A percentile compares a stretch with the other conserved stretches of the same genome.
phyloP scores from a whole-genome alignment of 2,888 invertebrate species.

The Molorchus minor region DNA sequence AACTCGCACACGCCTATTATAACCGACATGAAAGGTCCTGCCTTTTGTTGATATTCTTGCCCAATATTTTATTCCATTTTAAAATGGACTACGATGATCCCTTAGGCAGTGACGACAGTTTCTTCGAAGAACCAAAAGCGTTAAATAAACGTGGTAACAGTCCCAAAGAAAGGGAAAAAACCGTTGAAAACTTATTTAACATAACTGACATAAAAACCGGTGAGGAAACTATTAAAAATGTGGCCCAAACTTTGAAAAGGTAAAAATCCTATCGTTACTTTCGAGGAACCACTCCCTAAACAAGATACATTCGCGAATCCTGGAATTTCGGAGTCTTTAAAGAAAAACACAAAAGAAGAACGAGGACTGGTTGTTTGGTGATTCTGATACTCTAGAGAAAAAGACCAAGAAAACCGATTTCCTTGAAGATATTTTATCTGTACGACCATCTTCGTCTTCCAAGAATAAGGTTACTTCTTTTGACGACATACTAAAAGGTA shows the following conservation, averaged over 20 bases:
- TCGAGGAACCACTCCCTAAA: constrained; percentile 28
- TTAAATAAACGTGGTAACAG: constrained; percentile 48
- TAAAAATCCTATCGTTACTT: constrained; percentile 33
- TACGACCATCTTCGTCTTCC: constrained; percentile 45
- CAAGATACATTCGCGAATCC: constrained; percentile 27
- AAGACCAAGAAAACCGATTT: constrained; percentile 50
- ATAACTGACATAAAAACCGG: constrained; percentile 28
- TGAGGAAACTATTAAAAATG: constrained; percentile 13
- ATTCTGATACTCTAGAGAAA: constrained; percentile 44
- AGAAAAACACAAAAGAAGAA: constrained; percentile 42
- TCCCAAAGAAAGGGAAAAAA: constrained; percentile 54
- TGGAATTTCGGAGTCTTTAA: background rate
- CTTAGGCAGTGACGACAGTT: constrained; percentile 75
- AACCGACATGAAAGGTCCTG: background rate
- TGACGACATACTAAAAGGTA: constrained; percentile 56
- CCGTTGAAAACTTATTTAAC: constrained; percentile 49
- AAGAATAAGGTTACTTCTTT: constrained; percentile 51
- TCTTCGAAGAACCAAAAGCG: constrained; percentile 71
- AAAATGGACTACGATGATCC: constrained; percentile 66
- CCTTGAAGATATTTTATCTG: constrained; percentile 55
- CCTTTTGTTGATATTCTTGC: background rate
- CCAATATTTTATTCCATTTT: background rate
- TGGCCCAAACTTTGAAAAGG: constrained; percentile 14
- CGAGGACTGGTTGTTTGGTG: constrained; percentile 55
- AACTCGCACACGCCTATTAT: background rate